Conservation (phyloP, 1,140 invertebrate species). For the Himalopsyche phryganea region DNA sequence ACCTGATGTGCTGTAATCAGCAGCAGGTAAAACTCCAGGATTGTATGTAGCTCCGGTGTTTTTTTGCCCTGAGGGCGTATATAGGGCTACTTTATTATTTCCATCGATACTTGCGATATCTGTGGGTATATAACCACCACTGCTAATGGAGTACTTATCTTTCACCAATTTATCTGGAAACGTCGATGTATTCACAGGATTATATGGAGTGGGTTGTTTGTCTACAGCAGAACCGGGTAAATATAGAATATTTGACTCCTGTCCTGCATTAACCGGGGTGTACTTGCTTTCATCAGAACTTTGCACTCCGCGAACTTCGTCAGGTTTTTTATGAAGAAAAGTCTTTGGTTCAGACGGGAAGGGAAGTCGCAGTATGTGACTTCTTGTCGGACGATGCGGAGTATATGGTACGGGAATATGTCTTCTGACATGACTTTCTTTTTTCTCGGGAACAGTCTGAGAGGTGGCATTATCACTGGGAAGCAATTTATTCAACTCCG, state of each 20-base stretch:
- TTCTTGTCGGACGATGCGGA: conserved; percentile 44
- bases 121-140: conserved; percentile 27
- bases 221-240: conserved; percentile 43
- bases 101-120: conserved; percentile 5
- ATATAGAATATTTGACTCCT: conserved; percentile 35
- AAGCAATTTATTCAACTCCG: conserved; percentile 49
- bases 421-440: conserved; percentile 33
- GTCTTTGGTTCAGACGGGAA: background rate
- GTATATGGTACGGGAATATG: conserved; percentile 53
- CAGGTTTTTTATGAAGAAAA: background rate
- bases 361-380: background rate
- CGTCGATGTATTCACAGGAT: conserved; percentile 46
- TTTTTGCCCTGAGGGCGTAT: conserved; percentile 11
- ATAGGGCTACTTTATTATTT: conserved; percentile 8
- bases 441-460: conserved; percentile 7
- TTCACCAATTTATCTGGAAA: conserved; percentile 36
- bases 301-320: background rate
- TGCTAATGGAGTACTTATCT: conserved; percentile 22
- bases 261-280: background rate
- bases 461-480: conserved; percentile 34
- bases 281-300: conserved; percentile 10
- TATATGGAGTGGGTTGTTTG: conserved; percentile 42
- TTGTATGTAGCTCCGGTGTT: conserved; percentile 16
- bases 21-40: conserved; percentile 7
- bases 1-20: conserved; percentile 14